These are phyloP conservation scores for Cheilosia pagana DNA, from an alignment of 2,888 invertebrate genomes.

Conservation along the genomic window DNA sequence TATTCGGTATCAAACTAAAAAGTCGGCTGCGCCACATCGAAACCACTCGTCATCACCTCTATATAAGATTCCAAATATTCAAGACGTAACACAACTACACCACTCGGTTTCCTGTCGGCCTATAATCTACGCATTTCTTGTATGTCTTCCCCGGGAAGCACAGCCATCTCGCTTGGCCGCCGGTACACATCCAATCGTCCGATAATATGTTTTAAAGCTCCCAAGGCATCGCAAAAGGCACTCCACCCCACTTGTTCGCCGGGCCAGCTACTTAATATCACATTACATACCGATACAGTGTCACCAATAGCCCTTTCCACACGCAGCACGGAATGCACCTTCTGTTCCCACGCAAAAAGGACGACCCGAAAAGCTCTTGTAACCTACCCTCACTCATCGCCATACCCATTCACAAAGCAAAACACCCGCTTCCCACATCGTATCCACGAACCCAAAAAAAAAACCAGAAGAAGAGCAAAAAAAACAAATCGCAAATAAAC, in stretches of 20 bases:
- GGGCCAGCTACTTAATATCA: slow-evolving; percentile 40
- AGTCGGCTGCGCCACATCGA: too few relatives aligned
- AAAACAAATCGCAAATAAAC: not conserved
- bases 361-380: slow-evolving; percentile 12
- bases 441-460: slow-evolving; percentile 12
- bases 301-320: slow-evolving; percentile 41
- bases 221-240: not conserved
- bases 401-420: not conserved
- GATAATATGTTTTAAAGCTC: slow-evolving; percentile 10
- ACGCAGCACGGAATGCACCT: slow-evolving; percentile 55
- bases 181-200: too few relatives aligned
- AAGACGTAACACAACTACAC: too few relatives aligned
- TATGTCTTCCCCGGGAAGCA: too few relatives aligned
- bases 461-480: not conserved
- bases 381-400: slow-evolving; percentile 4
- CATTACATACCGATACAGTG: slow-evolving; percentile 54
- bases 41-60: too few relatives aligned
- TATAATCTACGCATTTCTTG: too few relatives aligned
- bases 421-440: slow-evolving; percentile 25
- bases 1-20: too few relatives aligned
- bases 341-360: slow-evolving; percentile 36
- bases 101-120: too few relatives aligned
- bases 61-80: too few relatives aligned
- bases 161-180: too few relatives aligned
- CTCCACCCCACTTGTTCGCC: not conserved